Percentiles rank a stretch among this genome's conserved stretches.
Conservation (phyloP, 2,888 invertebrate genomes). For the Marasmarcha lunaedactyla region DNA sequence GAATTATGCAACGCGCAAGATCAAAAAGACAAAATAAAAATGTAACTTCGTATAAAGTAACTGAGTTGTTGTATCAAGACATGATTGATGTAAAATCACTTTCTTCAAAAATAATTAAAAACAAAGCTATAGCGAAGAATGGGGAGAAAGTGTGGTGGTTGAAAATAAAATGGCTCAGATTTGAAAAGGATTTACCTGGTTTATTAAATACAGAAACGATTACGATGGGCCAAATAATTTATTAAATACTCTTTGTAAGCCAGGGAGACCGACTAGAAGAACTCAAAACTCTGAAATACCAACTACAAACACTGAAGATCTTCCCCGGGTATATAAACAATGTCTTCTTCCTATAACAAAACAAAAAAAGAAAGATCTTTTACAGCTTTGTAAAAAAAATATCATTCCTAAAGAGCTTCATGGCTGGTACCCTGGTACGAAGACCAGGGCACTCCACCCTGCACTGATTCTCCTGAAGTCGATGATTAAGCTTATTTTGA, state of each 20-base stretch:
- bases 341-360: conserved; percentile 8
- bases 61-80: not conserved
- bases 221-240: conserved; percentile 8
- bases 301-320: conserved; percentile 7
- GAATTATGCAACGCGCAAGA: not conserved
- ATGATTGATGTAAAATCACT: conserved; percentile 4
- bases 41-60: not conserved
- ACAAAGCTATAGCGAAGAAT: conserved; percentile 6
- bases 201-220: conserved; percentile 9
- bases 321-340: conserved; percentile 6
- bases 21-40: not conserved
- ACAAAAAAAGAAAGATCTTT: conserved; percentile 10
- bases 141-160: conserved; percentile 7
- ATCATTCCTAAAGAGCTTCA: conserved; percentile 11
- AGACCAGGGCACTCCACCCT: too few species aligned
- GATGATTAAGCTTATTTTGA: too few species aligned
- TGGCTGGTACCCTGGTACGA: not conserved
- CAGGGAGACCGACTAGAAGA: conserved; percentile 9
- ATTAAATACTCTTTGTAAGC: conserved; percentile 10
- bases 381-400: conserved; percentile 12
- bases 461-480: too few species aligned
- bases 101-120: conserved; percentile 6
- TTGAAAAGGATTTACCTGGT: conserved; percentile 7
- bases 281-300: conserved; percentile 7
- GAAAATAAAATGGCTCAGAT: conserved; percentile 7